Conservation (phyloP, 2,797 vertebrate species). For the Pangasius krempfi region DNA sequence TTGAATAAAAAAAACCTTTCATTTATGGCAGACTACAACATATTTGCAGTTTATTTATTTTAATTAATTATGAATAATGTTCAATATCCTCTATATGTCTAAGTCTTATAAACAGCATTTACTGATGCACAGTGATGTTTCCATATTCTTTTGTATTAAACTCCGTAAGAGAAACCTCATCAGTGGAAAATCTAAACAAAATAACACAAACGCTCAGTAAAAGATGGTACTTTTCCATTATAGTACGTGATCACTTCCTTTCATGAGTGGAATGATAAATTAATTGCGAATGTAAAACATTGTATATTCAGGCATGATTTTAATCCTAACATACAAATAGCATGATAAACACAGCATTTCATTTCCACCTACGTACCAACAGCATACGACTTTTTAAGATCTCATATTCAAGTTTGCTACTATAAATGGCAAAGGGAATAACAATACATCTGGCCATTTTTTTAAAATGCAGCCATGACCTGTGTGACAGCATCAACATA, state of each 20-base stretch:
- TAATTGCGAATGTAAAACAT: slow-evolving; percentile 1
- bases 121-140: slow-evolving; percentile 59
- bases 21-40: slow-evolving; percentile 31
- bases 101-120: slow-evolving; percentile 44
- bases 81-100: slow-evolving; percentile 43
- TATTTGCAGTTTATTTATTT: slow-evolving; percentile 1
- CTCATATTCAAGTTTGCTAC: slow-evolving; percentile 24
- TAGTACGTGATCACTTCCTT: slow-evolving; percentile 72
- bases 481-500: slow-evolving; percentile 7
- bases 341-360: slow-evolving; percentile 28
- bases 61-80: slow-evolving; percentile 52
- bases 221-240: slow-evolving; percentile 48
- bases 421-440: slow-evolving; percentile 33
- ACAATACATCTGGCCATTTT: not conserved
- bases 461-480: not conserved
- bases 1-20: slow-evolving; percentile 3
- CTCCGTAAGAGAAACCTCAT: not conserved
- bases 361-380: not conserved
- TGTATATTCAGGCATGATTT: slow-evolving; percentile 20
- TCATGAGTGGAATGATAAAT: slow-evolving; percentile 10
- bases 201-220: slow-evolving; percentile 23
- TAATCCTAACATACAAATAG: slow-evolving; percentile 9
- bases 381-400: not conserved
- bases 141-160: slow-evolving; percentile 34
- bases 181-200: slow-evolving; percentile 19